Evolutionary conservation across 64 coral and sea anemone species (phyloP).

Genomic region (Montipora efflorescens): DNA sequence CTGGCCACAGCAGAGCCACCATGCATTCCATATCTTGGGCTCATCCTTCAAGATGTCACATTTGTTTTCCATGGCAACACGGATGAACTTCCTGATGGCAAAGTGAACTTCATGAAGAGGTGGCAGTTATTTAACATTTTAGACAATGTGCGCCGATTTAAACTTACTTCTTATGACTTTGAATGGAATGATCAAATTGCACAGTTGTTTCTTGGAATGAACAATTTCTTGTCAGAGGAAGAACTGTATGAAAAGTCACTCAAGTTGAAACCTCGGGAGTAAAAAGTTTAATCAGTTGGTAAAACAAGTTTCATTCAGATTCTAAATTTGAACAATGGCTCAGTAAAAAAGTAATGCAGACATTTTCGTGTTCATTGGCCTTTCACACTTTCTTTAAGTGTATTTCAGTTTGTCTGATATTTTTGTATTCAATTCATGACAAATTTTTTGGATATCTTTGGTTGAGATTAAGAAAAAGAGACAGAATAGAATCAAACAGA

Average conservation of each 20-base stretch:
- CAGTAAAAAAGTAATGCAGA: background rate
- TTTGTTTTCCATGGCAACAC: constrained; percentile 96
- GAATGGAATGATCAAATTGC: constrained; percentile 88
- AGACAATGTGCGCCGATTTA: constrained; percentile 90
- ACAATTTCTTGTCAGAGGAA: constrained; percentile 93
- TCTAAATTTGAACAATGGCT: background rate
- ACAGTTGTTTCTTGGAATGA: constrained; percentile 89
- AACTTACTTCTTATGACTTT: constrained; percentile 90
- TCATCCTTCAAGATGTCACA: constrained; percentile 98
- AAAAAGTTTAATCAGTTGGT: background rate
- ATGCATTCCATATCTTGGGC: constrained; percentile 95
- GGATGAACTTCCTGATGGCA: constrained; percentile 97
- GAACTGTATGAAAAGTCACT: constrained; percentile 96
- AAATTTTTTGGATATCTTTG: too few relatives aligned
- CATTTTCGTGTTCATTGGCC: too few relatives aligned
- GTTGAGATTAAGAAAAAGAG: too few relatives aligned
- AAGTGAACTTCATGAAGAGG: constrained; percentile 98
- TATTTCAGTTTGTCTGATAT: too few relatives aligned
- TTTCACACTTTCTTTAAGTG: too few relatives aligned
- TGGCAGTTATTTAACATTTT: constrained; percentile 99
- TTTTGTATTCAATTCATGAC: too few relatives aligned
- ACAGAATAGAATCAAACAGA: too few relatives aligned
- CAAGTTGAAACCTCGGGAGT: constrained; percentile 85
- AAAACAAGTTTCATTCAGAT: too few relatives aligned
- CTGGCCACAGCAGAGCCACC: constrained; percentile 77